phyloP scores from a whole-genome alignment of 1,140 invertebrate genomes.

The Trichoplusia ni region DNA sequence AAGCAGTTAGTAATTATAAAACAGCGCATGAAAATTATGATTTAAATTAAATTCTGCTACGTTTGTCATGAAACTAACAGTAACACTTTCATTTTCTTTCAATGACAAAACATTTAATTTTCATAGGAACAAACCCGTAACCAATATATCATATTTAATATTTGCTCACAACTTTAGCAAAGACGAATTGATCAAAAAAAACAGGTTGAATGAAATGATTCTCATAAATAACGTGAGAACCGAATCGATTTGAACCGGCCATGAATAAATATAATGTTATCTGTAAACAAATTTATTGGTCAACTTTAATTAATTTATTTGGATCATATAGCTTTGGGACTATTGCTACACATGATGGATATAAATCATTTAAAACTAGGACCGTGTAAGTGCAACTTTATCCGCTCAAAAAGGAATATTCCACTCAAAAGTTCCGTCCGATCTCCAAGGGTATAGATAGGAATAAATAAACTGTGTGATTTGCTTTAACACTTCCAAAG shows the following conservation, averaged over 20 bases:
- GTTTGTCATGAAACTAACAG: neutral
- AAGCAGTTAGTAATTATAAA: too few relatives aligned
- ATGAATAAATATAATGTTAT: slow-evolving; percentile 11
- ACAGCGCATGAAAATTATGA: too few relatives aligned
- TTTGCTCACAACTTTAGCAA: neutral
- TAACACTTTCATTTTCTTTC: slow-evolving; percentile 2
- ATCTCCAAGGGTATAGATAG: too few relatives aligned
- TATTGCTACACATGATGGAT: neutral
- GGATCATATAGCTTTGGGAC: neutral
- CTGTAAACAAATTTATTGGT: slow-evolving; percentile 26
- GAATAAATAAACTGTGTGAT: too few relatives aligned
- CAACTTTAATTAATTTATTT: slow-evolving; percentile 8
- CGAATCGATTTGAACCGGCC: neutral
- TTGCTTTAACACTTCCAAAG: too few relatives aligned
- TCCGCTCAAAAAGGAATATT: too few relatives aligned
- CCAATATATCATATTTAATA: slow-evolving; percentile 15
- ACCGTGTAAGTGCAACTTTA: neutral
- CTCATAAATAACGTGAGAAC: neutral
- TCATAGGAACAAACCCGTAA: neutral
- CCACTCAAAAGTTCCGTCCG: too few relatives aligned
- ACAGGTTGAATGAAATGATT: slow-evolving; percentile 4
- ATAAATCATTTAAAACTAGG: neutral
- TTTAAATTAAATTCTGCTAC: too few relatives aligned
- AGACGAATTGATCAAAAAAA: neutral
- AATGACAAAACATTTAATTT: slow-evolving; percentile 8